phyloP scores from a whole-genome alignment of 2,888 invertebrate species.

The Diabrotica balteata region DNA sequence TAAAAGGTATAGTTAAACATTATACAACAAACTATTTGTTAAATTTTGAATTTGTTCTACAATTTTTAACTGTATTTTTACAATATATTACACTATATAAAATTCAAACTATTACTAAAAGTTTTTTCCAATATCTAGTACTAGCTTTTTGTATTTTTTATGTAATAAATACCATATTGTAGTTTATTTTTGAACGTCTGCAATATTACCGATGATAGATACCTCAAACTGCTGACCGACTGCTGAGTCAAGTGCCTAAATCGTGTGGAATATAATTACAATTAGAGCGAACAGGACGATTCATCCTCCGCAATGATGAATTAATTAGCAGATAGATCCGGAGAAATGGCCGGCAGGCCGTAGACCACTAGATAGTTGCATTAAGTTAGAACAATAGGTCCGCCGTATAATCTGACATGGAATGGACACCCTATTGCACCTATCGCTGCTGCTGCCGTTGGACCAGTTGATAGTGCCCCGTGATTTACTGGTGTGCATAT shows the following conservation, averaged over 20 bases:
- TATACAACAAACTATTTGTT: too few relatives aligned
- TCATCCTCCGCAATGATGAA: slow-evolving; percentile 29
- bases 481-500: slow-evolving; percentile 60
- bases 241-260: slow-evolving; percentile 12
- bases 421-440: slow-evolving; percentile 51
- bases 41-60: too few relatives aligned
- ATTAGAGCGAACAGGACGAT: slow-evolving; percentile 20
- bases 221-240: neutral
- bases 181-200: too few relatives aligned
- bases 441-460: slow-evolving; percentile 42
- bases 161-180: too few relatives aligned
- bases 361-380: slow-evolving; percentile 38
- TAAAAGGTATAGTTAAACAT: too few relatives aligned
- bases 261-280: slow-evolving; percentile 29
- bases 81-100: too few relatives aligned
- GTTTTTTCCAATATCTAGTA: too few relatives aligned
- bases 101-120: too few relatives aligned
- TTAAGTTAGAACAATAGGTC: slow-evolving; percentile 44
- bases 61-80: too few relatives aligned
- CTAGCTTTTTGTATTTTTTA: too few relatives aligned
- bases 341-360: slow-evolving; percentile 35
- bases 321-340: slow-evolving; percentile 37
- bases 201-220: too few relatives aligned
- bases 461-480: slow-evolving; percentile 57
- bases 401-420: slow-evolving; percentile 51